Evolutionary conservation across 2,113 vertebrate species (phyloP), one percentile per base, ranked within the genome.

Genomic region (Campylomormyrus numenius): DNA sequence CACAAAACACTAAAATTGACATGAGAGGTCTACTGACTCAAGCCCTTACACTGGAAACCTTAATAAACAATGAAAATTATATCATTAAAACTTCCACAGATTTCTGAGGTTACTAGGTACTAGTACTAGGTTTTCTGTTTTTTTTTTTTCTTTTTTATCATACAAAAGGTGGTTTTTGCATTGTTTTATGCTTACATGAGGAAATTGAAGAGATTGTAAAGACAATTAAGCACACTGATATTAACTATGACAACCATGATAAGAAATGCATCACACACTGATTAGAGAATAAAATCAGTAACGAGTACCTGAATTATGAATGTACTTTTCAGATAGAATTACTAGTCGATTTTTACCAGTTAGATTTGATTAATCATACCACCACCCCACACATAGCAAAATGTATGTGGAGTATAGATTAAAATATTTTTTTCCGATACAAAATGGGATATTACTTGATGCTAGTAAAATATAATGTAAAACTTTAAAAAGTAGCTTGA

Each of bases 61-160:
- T 31, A 9, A 50, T 21, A 39, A 70, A 90, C 39, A 87, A 86
- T 86, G 45, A 19, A 85, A 90, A 85, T 90, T 86, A 85, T 24
- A 49, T 24, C 42, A 62, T 21, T 86, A 17, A 27, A 50, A 49
- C 56, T 87, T 90, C 89, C 42, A 87, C 39, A 62, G 83, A 85
- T 90, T 90, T 62, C 42, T 5, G 39, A 83, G 83, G 89, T 90
- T 90, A 56, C 89, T 90, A 85, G 42, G 89, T 83, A 90, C 31
- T 35, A 35, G 31, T 35, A 35, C 1, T 35, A 35, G 31, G 66
- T 31, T 62, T 85, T 49, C 83, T 50, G 13, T 56, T 39, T 42
- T 56, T 62, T 56, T 62, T 17, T 24, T 9, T 10, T 49, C 31
- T n/a, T 89, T 53, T 9, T 39, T 15, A 53, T 3, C 10, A 84